Evolutionary conservation across 2,888 invertebrate species (phyloP).

Genomic region (Limnephilus marmoratus): DNA sequence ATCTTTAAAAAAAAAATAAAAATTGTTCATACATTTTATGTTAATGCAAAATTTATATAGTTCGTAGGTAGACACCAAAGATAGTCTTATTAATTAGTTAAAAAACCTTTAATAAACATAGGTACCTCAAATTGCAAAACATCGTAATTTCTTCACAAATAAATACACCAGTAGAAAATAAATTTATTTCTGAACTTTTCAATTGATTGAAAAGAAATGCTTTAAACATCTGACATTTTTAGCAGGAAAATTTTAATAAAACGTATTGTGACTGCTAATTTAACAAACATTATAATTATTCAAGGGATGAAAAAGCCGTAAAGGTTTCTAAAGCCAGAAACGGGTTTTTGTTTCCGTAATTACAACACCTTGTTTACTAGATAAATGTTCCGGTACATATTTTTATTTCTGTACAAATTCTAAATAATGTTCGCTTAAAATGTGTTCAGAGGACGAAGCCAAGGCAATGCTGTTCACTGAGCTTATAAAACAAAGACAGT

Average conservation of each 20-base stretch:
- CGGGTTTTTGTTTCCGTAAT: neutral
- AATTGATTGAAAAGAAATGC: neutral
- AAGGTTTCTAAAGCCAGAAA: slow-evolving; percentile 2
- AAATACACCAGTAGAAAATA: too few species aligned
- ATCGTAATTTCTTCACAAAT: too few species aligned
- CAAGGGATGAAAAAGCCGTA: slow-evolving; percentile 2
- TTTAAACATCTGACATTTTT: neutral
- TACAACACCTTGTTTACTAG: slow-evolving; percentile 2
- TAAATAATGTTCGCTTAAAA: neutral
- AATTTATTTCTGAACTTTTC: too few species aligned
- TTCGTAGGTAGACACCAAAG: neutral
- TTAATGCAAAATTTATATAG: too few species aligned
- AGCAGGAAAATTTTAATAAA: neutral
- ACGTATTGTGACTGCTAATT: neutral
- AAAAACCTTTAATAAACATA: too few species aligned
- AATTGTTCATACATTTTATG: too few species aligned
- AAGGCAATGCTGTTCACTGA: slow-evolving; percentile 39
- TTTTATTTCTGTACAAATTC: slow-evolving; percentile 2
- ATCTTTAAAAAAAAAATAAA: too few species aligned
- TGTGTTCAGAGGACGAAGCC: neutral
- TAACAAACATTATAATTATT: neutral
- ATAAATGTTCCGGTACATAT: neutral
- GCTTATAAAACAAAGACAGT: slow-evolving; percentile 62
- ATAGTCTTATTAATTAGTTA: neutral
- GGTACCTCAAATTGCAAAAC: too few species aligned